phyloP scores from a whole-genome alignment of 2,888 invertebrate genomes.

The Erebia palarica region DNA sequence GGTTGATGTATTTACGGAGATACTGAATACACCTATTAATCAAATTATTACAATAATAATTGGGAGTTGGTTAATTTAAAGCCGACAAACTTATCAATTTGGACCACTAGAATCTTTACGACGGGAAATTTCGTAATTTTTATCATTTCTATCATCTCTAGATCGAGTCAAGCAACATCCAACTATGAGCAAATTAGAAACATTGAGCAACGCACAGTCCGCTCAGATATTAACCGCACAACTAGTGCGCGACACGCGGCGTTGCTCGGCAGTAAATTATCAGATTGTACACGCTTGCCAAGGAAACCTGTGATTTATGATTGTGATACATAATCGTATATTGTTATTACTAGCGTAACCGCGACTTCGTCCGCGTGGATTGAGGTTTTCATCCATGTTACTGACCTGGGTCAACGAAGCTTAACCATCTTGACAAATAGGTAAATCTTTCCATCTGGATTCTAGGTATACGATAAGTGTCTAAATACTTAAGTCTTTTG shows the following conservation, averaged over 20 bases:
- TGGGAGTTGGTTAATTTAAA: too few relatives aligned
- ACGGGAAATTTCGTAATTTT: neutral
- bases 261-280: neutral
- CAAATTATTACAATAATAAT: too few relatives aligned
- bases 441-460: too few relatives aligned
- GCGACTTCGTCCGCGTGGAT: too few relatives aligned
- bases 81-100: too few relatives aligned
- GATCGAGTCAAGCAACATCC: neutral
- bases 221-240: neutral
- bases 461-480: neutral
- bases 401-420: too few relatives aligned
- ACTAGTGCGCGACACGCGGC: conserved; percentile 4
- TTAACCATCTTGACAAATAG: too few relatives aligned
- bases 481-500: neutral
- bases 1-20: too few relatives aligned
- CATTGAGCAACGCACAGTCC: neutral
- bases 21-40: too few relatives aligned
- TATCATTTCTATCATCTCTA: neutral
- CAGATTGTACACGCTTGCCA: neutral
- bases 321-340: neutral
- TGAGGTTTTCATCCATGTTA: too few relatives aligned
- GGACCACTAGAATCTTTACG: neutral
- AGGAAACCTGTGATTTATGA: neutral
- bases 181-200: conserved; percentile 1
- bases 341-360: too few relatives aligned